Conservation (phyloP, 2,113 vertebrate species). For the Edolisoma coerulescens region DNA sequence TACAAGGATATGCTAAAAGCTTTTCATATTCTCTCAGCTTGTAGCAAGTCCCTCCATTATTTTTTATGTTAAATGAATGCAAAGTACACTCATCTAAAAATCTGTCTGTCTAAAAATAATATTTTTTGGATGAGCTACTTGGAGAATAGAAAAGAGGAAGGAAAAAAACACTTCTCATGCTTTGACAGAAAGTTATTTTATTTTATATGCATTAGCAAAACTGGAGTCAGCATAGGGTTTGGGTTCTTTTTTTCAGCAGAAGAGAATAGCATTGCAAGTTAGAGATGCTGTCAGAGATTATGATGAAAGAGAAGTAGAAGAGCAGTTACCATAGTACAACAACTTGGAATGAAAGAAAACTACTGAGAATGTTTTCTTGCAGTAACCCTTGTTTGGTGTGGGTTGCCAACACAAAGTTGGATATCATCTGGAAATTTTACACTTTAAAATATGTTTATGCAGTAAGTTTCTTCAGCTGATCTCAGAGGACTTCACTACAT, state of each 20-base stretch:
- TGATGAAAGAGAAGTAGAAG: not conserved
- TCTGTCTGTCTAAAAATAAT: conserved; percentile 47
- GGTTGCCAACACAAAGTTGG: not conserved
- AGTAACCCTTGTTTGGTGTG: not conserved
- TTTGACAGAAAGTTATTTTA: conserved; percentile 18
- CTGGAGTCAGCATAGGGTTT: not conserved
- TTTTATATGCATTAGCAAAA: not conserved
- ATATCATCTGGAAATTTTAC: conserved; percentile 7
- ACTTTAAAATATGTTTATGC: conserved; percentile 19
- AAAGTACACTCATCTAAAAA: conserved; percentile 34
- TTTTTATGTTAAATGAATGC: not conserved
- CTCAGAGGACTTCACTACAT: not conserved
- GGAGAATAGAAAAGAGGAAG: not conserved
- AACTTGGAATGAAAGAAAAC: conserved; percentile 3
- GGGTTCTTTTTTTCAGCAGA: not conserved
- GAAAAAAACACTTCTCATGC: not conserved
- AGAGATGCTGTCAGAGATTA: not conserved
- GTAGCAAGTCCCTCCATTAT: conserved; percentile 9
- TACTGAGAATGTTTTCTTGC: not conserved
- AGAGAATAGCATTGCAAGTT: not conserved
- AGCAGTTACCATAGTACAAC: not conserved
- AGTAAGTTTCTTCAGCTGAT: not conserved
- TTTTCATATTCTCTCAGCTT: conserved; percentile 12
- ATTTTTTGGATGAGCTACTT: conserved; percentile 24
- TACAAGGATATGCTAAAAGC: not conserved